Evolutionary conservation across 2,113 vertebrate genomes (phyloP), one percentile per base, ranked within the genome.

Genomic region (Lates calcarifer): DNA sequence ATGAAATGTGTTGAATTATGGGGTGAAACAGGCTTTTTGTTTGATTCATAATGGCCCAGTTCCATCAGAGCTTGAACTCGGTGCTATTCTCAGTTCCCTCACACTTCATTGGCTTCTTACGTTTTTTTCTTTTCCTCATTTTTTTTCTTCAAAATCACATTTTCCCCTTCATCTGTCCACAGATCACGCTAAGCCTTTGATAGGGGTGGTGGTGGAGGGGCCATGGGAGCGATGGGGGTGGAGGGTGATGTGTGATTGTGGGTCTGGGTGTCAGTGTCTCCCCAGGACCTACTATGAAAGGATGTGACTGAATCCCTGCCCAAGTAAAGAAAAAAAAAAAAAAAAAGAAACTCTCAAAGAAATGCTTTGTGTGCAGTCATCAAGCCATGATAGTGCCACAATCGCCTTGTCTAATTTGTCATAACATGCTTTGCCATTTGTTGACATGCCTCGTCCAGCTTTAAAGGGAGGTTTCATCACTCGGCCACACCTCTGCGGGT

Each of bases 101-200:
- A 83, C 83, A 87, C 86, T 83, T 83, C 78, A 79, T 29, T 75
- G 74, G 58, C 49, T 58, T 66, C 81, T 73, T 41, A n/a, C 49
- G 66, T 74, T 73, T 65, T 74, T 69, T 15, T 79, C 37, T 39
- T 57, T 77, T 70, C 10, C 41, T 56, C 6, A 26, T 75, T 79
- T 71, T 83, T 55, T 66, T 35, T 12, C 58, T 58, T 67, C 57
- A 80, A 89, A 83, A 89, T 89, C 81, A 77, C 81, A 89, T 90
- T 87, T 87, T 73, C 28, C 72, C 76, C 64, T 90, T 85, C 71
- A 79, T 91, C 85, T 90, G 78, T 89, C 87, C 74, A 69, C 83
- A 91, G 85, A 89, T 78, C 81, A 82, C 5, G 33, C 90, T 91
- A 86, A 92, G 89, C 90, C 91, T 91, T 90, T 91, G 79, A 92